These are phyloP conservation scores for Diglossa cyanea DNA, from an alignment of 2,797 vertebrate species.

Conservation along the genomic window DNA sequence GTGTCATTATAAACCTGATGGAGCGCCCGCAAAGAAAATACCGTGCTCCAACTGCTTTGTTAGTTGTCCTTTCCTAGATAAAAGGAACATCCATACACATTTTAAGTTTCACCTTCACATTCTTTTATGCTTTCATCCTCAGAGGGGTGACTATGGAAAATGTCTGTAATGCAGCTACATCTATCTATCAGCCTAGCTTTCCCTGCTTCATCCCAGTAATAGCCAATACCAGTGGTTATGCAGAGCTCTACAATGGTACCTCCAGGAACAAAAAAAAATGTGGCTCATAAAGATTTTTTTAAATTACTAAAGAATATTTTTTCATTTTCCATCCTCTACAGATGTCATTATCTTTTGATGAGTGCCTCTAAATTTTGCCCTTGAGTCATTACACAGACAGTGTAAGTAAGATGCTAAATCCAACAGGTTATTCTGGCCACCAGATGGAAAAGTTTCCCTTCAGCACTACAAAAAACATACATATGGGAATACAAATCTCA, in stretches of 20 bases:
- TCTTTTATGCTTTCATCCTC: conserved; percentile 55
- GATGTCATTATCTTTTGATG: conserved; percentile 11
- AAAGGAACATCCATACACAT: conserved; percentile 69
- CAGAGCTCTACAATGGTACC: background rate
- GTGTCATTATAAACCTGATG: conserved; percentile 71
- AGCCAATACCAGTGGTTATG: background rate
- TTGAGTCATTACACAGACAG: background rate
- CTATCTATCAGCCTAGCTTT: conserved; percentile 19
- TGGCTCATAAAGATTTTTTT: background rate
- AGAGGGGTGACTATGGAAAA: conserved; percentile 45
- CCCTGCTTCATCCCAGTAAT: background rate
- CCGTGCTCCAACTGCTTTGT: conserved; percentile 56
- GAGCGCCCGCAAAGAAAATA: conserved; percentile 66
- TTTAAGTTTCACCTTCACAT: conserved; percentile 68
- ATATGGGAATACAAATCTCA: background rate
- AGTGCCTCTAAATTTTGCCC: conserved; percentile 34
- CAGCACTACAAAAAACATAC: background rate
- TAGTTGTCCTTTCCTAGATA: conserved; percentile 68
- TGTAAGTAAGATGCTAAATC: background rate
- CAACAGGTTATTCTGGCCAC: background rate
- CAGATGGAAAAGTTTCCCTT: conserved; percentile 18
- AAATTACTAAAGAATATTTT: conserved; percentile 17
- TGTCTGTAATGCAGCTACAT: conserved; percentile 1
- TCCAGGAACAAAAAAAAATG: background rate
- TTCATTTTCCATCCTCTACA: conserved; percentile 15